phyloP scores from a whole-genome alignment of 2,888 invertebrate genomes.

The Nomada ferruginata region DNA sequence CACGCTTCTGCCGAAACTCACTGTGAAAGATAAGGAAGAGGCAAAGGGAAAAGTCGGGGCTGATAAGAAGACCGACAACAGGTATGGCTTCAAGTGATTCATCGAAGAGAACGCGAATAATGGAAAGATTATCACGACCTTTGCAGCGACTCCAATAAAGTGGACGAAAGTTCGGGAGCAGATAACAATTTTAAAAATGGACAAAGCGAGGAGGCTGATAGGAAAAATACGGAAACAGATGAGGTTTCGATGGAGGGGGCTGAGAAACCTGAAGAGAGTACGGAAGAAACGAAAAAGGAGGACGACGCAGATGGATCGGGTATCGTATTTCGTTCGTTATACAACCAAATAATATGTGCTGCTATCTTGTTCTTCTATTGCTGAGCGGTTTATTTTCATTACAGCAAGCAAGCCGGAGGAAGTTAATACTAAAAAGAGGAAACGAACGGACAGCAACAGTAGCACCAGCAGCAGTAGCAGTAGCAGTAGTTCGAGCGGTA shows the following conservation, averaged over 20 bases:
- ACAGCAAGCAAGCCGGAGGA: constrained; percentile 83
- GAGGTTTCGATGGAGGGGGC: constrained; percentile 77
- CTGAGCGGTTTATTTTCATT: not conserved
- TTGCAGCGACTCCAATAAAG: constrained; percentile 70
- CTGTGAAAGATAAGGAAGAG: constrained; percentile 74
- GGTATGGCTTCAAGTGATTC: constrained; percentile 45
- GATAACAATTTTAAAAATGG: constrained; percentile 84
- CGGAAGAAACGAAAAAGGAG: constrained; percentile 77
- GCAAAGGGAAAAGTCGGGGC: constrained; percentile 63
- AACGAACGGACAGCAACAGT: constrained; percentile 85
- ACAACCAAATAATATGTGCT: too few species aligned
- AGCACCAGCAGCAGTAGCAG: constrained; percentile 85
- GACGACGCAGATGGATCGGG: constrained; percentile 68
- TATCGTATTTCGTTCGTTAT: constrained; percentile 7
- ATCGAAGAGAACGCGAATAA: not conserved
- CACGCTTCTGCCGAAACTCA: constrained; percentile 69
- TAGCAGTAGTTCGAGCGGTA: constrained; percentile 83
- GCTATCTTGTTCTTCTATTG: not conserved
- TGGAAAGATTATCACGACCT: not conserved
- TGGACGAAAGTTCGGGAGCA: constrained; percentile 77
- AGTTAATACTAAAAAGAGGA: constrained; percentile 85
- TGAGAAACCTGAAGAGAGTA: constrained; percentile 81
- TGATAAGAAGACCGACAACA: constrained; percentile 76
- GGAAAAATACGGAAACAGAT: constrained; percentile 81
- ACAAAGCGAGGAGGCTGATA: constrained; percentile 84